A percentile compares a stretch with the other conserved stretches of the same genome.
Conservation (phyloP, 2,888 invertebrate genomes). For the Stomorhina lunata region DNA sequence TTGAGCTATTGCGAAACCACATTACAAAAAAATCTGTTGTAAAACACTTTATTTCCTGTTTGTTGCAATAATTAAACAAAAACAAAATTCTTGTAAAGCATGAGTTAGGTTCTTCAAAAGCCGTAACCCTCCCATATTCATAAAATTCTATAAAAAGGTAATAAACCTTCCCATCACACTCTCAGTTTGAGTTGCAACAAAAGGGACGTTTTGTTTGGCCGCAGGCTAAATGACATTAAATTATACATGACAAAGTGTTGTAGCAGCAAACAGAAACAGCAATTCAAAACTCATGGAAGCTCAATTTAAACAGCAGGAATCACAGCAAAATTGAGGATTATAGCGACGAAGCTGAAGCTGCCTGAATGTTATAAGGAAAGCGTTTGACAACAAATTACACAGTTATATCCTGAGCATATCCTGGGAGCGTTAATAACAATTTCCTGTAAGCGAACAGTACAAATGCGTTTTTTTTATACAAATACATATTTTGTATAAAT, state of each 20-base stretch:
- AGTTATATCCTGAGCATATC: constrained; percentile 75
- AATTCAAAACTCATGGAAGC: constrained; percentile 49
- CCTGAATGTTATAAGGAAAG: constrained; percentile 68
- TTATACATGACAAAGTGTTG: constrained; percentile 67
- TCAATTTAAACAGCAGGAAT: constrained; percentile 49
- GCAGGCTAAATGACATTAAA: constrained; percentile 76
- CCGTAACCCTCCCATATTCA: background rate
- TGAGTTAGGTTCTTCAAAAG: background rate
- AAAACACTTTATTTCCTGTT: constrained; percentile 48
- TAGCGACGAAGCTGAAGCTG: background rate
- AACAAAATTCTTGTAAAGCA: background rate
- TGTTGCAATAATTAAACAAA: background rate
- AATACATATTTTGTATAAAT: constrained; percentile 20
- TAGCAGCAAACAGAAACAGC: constrained; percentile 58
- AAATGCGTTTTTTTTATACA: background rate
- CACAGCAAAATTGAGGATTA: constrained; percentile 3
- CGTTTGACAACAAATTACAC: constrained; percentile 76
- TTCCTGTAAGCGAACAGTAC: constrained; percentile 54
- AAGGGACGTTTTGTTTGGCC: constrained; percentile 73
- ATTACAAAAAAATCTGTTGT: background rate
- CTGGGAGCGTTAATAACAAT: constrained; percentile 68
- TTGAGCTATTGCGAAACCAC: too few relatives aligned
- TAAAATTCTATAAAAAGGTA: background rate
- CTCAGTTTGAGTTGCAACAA: constrained; percentile 47
- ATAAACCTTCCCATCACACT: constrained; percentile 21